Conservation (phyloP, 2,797 vertebrate genomes). For the Vireo griseus region DNA sequence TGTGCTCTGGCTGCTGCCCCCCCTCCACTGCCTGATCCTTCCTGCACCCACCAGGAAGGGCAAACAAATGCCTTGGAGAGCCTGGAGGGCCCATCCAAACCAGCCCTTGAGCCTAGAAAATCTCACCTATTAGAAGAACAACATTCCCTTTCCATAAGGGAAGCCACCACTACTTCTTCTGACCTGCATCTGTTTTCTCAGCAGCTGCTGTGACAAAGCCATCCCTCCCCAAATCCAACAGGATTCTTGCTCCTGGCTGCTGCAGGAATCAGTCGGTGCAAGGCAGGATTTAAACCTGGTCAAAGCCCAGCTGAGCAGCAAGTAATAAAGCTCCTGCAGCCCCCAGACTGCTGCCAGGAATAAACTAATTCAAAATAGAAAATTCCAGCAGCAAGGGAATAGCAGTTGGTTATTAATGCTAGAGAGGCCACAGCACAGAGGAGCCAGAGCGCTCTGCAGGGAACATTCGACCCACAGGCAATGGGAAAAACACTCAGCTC, state of each 20-base stretch:
- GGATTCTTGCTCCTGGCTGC: neutral
- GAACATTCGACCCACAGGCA: rapidly evolving
- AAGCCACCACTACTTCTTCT: neutral
- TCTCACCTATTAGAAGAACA: neutral
- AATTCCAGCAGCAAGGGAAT: neutral
- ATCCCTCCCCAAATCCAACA: neutral
- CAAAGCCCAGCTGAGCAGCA: neutral
- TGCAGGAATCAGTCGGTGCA: rapidly evolving
- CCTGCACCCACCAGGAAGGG: neutral
- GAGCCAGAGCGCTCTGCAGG: rapidly evolving
- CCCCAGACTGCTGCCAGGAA: neutral
- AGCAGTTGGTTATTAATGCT: neutral
- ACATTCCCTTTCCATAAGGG: neutral
- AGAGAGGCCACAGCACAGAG: neutral
- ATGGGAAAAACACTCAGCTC: neutral
- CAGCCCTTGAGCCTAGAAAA: neutral
- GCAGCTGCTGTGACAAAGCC: neutral
- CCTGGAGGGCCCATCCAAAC: neutral
- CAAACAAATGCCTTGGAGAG: neutral
- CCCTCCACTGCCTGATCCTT: neutral
- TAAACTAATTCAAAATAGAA: neutral
- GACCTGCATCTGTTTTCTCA: neutral
- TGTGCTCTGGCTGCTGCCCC: neutral
- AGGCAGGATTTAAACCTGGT: neutral
- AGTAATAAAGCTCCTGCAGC: neutral